Evolutionary conservation across 2,113 vertebrate genomes (phyloP).

Genomic region (Perca schrenkii): DNA sequence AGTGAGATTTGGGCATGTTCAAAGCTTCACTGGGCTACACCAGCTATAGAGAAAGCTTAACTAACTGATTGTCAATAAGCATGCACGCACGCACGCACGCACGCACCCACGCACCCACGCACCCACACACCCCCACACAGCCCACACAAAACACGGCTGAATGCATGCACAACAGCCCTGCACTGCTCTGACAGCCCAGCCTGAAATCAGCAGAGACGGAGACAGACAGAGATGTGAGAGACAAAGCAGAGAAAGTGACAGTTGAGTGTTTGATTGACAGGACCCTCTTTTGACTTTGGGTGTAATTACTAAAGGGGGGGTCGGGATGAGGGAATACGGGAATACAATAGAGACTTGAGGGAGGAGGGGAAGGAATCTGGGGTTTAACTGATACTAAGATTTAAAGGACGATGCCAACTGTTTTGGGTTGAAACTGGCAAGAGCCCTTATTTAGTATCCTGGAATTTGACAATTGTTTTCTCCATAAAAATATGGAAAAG

Average conservation of each 20-base stretch:
- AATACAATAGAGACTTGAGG: conserved; percentile 67
- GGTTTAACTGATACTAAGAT: conserved; percentile 46
- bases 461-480: conserved; percentile 19
- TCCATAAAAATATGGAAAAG: conserved; percentile 3
- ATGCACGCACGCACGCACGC: neutral
- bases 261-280: conserved; percentile 76
- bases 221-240: conserved; percentile 63
- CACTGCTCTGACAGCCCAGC: conserved; percentile 65
- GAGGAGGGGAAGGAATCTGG: conserved; percentile 46
- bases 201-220: conserved; percentile 70
- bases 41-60: neutral
- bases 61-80: neutral
- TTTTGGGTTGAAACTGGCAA: conserved; percentile 27
- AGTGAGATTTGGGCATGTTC: neutral
- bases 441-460: conserved; percentile 19
- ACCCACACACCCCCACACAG: neutral
- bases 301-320: conserved; percentile 74
- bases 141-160: conserved; percentile 14
- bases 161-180: conserved; percentile 33
- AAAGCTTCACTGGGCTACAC: neutral
- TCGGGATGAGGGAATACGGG: conserved; percentile 37
- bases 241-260: conserved; percentile 72
- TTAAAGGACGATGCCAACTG: conserved; percentile 50
- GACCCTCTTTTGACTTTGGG: conserved; percentile 69
- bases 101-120: neutral